A percentile compares a stretch with the other conserved stretches of the same genome.
Conservation (phyloP, 2,113 vertebrate genomes). For the Chloropsis cyanopogon region DNA sequence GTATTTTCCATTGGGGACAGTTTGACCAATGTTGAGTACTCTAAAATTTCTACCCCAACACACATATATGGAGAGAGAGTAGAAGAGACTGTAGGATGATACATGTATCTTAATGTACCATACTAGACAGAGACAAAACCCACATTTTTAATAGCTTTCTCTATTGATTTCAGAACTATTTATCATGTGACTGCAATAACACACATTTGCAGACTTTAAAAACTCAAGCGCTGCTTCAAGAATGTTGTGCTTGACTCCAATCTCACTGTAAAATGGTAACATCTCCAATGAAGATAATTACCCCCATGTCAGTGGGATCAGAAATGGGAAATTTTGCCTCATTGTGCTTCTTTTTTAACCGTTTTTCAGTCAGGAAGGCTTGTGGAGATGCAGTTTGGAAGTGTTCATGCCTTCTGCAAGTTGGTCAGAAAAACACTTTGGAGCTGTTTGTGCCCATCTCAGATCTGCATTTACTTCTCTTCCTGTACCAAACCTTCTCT, state of each 20-base stretch:
- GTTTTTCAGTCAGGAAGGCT: neutral
- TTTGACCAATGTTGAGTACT: conserved; percentile 13
- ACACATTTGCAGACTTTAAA: neutral
- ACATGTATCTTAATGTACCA: conserved; percentile 33
- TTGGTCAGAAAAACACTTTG: neutral
- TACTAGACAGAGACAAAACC: conserved; percentile 44
- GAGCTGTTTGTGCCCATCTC: neutral
- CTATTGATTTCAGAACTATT: conserved; percentile 49
- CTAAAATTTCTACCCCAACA: neutral
- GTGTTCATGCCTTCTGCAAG: neutral
- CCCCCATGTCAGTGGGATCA: neutral
- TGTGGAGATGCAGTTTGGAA: neutral
- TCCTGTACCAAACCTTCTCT: neutral
- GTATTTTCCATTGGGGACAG: conserved; percentile 27
- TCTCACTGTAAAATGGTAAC: neutral
- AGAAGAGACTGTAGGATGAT: neutral
- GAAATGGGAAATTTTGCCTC: neutral
- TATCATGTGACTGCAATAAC: neutral
- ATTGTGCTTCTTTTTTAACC: neutral
- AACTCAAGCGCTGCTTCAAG: neutral
- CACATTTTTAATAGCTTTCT: conserved; percentile 59
- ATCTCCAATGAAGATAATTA: neutral
- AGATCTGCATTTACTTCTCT: neutral
- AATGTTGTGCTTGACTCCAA: neutral
- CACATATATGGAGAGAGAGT: neutral